Conservation (phyloP, 2,888 invertebrate species). For the Punctoribates punctum region DNA sequence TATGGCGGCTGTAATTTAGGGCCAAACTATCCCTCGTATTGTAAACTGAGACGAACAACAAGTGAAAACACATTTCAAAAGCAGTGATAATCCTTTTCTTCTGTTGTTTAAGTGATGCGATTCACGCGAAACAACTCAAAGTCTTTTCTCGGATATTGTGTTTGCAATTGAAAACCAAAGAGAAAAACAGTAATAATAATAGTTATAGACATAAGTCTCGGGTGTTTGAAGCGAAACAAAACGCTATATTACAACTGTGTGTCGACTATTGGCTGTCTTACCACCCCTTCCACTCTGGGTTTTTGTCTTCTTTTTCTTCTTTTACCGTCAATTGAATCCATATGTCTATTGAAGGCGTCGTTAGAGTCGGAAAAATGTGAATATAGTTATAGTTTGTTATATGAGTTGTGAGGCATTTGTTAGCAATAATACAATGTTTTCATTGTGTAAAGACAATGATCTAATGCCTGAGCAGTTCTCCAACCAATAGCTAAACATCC, state of each 20-base stretch:
- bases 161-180: background rate
- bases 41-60: too few relatives aligned
- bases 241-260: slow-evolving; percentile 10
- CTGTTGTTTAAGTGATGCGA: slow-evolving; percentile 22
- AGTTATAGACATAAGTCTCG: background rate
- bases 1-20: too few relatives aligned
- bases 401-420: background rate
- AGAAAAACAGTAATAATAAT: background rate
- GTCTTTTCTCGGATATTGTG: slow-evolving; percentile 4
- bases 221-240: slow-evolving; percentile 10
- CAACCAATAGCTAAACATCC: slow-evolving; percentile 17
- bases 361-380: background rate
- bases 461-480: slow-evolving; percentile 4
- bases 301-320: background rate
- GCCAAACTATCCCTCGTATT: too few relatives aligned
- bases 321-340: slow-evolving; percentile 34
- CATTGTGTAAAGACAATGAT: slow-evolving; percentile 30
- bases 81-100: slow-evolving; percentile 15
- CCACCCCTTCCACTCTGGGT: background rate
- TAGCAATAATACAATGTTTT: slow-evolving; percentile 35
- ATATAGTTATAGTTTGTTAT: background rate
- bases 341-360: background rate
- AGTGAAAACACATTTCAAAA: background rate
- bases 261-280: background rate
- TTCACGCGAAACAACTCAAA: slow-evolving; percentile 27